Percentiles rank a stretch among this genome's conserved stretches.
Evolutionary conservation across 2,113 vertebrate genomes (phyloP).

Genomic region (Eulemur rufifrons): DNA sequence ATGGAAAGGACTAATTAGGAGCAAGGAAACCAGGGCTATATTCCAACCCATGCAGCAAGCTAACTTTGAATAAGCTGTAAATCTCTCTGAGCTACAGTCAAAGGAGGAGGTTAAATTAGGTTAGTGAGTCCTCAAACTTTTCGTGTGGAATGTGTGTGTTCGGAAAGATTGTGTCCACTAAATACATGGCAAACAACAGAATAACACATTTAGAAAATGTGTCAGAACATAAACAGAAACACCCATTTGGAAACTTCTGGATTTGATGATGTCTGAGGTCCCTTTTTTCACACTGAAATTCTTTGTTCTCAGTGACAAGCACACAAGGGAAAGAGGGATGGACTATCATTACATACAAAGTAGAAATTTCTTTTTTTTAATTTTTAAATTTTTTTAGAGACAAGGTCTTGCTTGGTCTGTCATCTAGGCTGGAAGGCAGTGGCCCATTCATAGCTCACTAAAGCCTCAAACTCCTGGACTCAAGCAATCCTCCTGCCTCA

Average conservation of each 20-base stretch:
- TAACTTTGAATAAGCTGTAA: background rate
- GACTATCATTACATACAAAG: background rate
- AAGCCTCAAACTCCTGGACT: too few relatives aligned
- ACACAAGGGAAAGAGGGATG: background rate
- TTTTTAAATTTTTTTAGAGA: too few relatives aligned
- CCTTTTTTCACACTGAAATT: background rate
- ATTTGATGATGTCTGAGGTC: background rate
- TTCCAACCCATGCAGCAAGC: slow-evolving; percentile 29
- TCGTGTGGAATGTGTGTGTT: background rate
- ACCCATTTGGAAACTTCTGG: background rate
- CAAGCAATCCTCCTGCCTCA: too few relatives aligned
- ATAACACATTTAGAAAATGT: background rate
- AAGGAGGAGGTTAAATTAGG: background rate
- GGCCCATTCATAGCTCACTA: background rate
- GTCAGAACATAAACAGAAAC: background rate
- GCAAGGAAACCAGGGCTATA: slow-evolving; percentile 1
- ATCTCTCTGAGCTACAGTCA: background rate
- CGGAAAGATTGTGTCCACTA: background rate
- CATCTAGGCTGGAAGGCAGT: too few relatives aligned
- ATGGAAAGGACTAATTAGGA: slow-evolving; percentile 35
- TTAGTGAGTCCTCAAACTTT: background rate
- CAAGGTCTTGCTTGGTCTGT: too few relatives aligned
- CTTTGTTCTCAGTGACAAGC: background rate
- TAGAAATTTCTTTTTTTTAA: background rate
- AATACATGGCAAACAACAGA: background rate